Percentiles rank a stretch among this genome's conserved stretches.
phyloP scores from a whole-genome alignment of 2,888 invertebrate genomes.

The Trissoscelio sp. region DNA sequence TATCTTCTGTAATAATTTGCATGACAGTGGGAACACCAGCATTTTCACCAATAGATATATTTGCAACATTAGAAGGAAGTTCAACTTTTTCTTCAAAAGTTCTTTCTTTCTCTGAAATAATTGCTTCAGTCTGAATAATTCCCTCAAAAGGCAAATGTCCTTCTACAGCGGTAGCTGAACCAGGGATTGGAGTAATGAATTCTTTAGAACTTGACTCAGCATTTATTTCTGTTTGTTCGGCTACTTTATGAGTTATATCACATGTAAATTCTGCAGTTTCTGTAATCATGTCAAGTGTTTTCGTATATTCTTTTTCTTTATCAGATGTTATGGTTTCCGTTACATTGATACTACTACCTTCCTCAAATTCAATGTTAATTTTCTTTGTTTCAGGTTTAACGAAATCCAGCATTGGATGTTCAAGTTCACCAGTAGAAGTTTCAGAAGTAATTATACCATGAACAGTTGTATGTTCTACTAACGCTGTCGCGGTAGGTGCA shows the following conservation, averaged over 20 bases:
- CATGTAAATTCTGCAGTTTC: constrained; percentile 82
- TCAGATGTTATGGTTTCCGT: constrained; percentile 85
- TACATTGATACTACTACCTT: constrained; percentile 84
- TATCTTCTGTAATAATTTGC: constrained; percentile 85
- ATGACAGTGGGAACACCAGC: constrained; percentile 84
- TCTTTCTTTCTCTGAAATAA: constrained; percentile 86
- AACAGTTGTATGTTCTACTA: constrained; percentile 85
- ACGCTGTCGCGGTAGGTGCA: constrained; percentile 84
- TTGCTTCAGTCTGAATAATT: constrained; percentile 85
- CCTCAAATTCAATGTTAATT: constrained; percentile 79
- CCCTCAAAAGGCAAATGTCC: constrained; percentile 85
- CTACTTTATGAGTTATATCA: constrained; percentile 84
- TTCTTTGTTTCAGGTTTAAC: constrained; percentile 79
- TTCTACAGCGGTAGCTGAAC: constrained; percentile 82
- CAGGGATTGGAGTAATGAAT: constrained; percentile 79
- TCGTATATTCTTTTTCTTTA: constrained; percentile 81
- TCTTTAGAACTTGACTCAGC: constrained; percentile 84
- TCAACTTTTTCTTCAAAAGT: constrained; percentile 77
- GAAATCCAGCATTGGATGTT: constrained; percentile 76
- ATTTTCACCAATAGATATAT: constrained; percentile 76
- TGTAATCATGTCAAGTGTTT: constrained; percentile 72
- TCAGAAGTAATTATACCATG: constrained; percentile 84
- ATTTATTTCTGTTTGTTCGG: constrained; percentile 86
- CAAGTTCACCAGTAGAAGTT: constrained; percentile 78
- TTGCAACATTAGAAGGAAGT: constrained; percentile 77